A percentile compares a stretch with the other conserved stretches of the same genome.
Conservation (phyloP, 2,888 invertebrate genomes). For the Leptinotarsa juncta region DNA sequence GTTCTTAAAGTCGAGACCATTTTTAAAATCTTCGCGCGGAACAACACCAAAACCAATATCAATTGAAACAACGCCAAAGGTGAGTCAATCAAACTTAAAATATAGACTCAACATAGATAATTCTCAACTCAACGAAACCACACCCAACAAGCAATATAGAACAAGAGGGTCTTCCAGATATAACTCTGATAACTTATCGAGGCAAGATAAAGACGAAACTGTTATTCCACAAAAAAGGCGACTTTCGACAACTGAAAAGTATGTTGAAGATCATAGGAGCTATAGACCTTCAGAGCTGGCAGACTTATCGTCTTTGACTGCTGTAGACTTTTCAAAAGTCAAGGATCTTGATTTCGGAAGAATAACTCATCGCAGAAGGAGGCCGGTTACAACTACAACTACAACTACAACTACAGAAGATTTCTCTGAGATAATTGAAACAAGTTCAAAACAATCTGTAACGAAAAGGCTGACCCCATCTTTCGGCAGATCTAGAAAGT, state of each 20-base stretch:
- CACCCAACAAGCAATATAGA: constrained; percentile 34
- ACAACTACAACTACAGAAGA: constrained; percentile 14
- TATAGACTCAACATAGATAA: constrained; percentile 49
- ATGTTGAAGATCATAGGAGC: constrained; percentile 54
- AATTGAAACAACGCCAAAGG: constrained; percentile 64
- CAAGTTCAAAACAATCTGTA: constrained; percentile 43
- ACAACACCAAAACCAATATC: constrained; percentile 55
- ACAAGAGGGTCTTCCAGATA: constrained; percentile 54
- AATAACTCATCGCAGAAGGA: constrained; percentile 42
- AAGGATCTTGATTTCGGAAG: constrained; percentile 44
- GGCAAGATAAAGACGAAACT: neutral
- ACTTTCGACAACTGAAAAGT: constrained; percentile 47
- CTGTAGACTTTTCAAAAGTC: constrained; percentile 64
- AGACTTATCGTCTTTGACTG: constrained; percentile 70
- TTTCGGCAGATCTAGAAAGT: constrained; percentile 44
- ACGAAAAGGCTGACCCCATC: constrained; percentile 43
- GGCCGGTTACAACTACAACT: constrained; percentile 43
- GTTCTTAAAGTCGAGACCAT: constrained; percentile 60
- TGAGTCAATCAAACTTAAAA: constrained; percentile 65
- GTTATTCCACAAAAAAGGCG: constrained; percentile 27
- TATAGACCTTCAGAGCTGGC: constrained; percentile 64
- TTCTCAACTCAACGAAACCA: constrained; percentile 29
- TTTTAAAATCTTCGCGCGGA: constrained; percentile 53
- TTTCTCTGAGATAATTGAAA: constrained; percentile 44
- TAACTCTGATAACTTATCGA: constrained; percentile 34